A percentile compares a stretch with the other conserved stretches of the same genome.
Conservation (phyloP, 2,888 invertebrate species). For the Tubulanus polymorphus region DNA sequence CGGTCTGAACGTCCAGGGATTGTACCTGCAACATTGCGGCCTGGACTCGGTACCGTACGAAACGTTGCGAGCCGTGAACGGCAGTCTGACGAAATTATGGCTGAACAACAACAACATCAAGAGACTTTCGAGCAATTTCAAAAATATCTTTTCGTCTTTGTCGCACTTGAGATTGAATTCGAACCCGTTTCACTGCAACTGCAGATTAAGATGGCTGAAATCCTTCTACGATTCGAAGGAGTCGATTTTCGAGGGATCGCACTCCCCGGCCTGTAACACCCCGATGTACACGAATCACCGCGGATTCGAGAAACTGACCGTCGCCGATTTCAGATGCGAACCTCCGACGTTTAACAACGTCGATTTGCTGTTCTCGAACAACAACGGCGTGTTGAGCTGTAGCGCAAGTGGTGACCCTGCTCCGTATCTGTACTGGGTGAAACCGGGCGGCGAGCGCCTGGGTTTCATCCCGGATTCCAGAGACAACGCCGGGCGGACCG, state of each 20-base stretch:
- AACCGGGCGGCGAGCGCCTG: conserved; percentile 39
- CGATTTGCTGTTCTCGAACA: conserved; percentile 39
- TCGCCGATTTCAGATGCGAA: conserved; percentile 43
- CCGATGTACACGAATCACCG: conserved; percentile 35
- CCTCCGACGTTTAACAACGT: conserved; percentile 48
- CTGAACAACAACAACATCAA: conserved; percentile 47
- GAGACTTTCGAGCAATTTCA: conserved; percentile 21
- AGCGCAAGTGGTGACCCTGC: conserved; percentile 47
- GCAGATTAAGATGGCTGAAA: conserved; percentile 46
- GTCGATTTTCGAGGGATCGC: conserved; percentile 30
- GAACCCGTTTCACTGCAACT: conserved; percentile 51
- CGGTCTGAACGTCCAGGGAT: conserved; percentile 40
- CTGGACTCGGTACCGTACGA: conserved; percentile 36
- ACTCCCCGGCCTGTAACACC: conserved; percentile 38
- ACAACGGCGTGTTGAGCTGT: conserved; percentile 42
- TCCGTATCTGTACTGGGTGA: conserved; percentile 47
- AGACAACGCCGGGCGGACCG: conserved; percentile 28
- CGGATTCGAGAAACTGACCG: conserved; percentile 33
- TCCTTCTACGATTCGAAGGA: conserved; percentile 32
- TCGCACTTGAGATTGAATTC: conserved; percentile 35
- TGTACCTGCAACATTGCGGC: conserved; percentile 47
- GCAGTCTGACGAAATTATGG: conserved; percentile 43
- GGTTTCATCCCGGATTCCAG: conserved; percentile 29
- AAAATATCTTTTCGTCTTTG: neutral
- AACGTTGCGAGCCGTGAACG: conserved; percentile 42